Percentiles rank a stretch among this genome's conserved stretches.
These are phyloP conservation scores for Nomada hirtipes DNA, from an alignment of 2,888 invertebrate species.

Conservation along the genomic window DNA sequence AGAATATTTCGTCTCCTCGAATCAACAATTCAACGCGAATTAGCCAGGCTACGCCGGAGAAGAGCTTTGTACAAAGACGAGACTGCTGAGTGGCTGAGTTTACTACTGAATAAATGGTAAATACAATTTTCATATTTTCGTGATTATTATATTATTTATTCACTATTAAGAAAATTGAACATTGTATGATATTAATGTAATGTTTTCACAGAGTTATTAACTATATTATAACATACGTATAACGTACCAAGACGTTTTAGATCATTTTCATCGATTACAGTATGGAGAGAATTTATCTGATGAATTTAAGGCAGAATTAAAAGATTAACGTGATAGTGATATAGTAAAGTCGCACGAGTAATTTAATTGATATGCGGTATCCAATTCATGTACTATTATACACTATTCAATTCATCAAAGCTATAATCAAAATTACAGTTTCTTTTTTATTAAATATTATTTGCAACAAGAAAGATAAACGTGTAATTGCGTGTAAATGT, in stretches of 20 bases:
- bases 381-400: background rate
- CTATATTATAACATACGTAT: background rate
- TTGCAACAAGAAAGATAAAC: background rate
- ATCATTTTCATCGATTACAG: too few species aligned
- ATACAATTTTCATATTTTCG: background rate
- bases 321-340: background rate
- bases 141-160: too few species aligned
- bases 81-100: slow-evolving; percentile 86
- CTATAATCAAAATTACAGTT: background rate
- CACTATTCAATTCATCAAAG: background rate
- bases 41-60: slow-evolving; percentile 83
- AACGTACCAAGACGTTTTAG: too few species aligned
- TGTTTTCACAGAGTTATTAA: background rate
- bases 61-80: slow-evolving; percentile 85
- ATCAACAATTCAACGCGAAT: slow-evolving; percentile 79
- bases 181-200: too few species aligned
- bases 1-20: slow-evolving; percentile 79
- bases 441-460: background rate
- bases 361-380: background rate
- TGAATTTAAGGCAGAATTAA: too few species aligned
- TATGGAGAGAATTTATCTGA: too few species aligned
- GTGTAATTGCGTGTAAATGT: background rate
- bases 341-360: background rate
- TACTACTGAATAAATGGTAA: slow-evolving; percentile 86
- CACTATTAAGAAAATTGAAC: too few species aligned